Percentiles rank a stretch among this genome's conserved stretches.
These are phyloP conservation scores for Diglossa cyanea DNA, from an alignment of 2,797 vertebrate genomes.

Conservation along the genomic window DNA sequence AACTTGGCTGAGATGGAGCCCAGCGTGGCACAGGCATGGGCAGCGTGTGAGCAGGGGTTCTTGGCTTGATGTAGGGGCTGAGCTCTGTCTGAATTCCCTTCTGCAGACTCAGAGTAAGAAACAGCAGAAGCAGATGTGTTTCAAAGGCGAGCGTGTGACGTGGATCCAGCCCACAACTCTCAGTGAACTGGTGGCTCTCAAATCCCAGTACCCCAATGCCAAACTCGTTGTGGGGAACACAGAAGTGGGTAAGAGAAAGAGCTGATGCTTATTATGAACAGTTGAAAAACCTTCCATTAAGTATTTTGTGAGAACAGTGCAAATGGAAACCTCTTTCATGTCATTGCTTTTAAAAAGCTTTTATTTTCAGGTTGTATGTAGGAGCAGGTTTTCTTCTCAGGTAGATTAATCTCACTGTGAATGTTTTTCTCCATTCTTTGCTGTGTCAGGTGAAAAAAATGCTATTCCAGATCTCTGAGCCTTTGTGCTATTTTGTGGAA, in stretches of 20 bases:
- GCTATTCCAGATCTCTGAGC: background rate
- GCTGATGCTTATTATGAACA: background rate
- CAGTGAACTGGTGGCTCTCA: slow-evolving; percentile 81
- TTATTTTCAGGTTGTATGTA: background rate
- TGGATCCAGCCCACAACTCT: slow-evolving; percentile 89
- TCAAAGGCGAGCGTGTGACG: slow-evolving; percentile 79
- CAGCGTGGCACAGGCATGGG: background rate
- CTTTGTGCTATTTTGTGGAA: background rate
- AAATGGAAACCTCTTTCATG: background rate
- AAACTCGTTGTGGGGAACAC: slow-evolving; percentile 94
- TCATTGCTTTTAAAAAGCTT: background rate
- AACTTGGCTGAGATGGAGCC: background rate
- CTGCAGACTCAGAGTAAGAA: slow-evolving; percentile 73
- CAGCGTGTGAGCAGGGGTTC: background rate
- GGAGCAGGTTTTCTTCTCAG: background rate
- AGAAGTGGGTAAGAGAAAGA: slow-evolving; percentile 87
- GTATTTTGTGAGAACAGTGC: background rate
- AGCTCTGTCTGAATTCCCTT: background rate
- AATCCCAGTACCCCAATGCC: slow-evolving; percentile 81
- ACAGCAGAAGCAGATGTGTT: slow-evolving; percentile 73
- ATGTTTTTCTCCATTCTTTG: background rate
- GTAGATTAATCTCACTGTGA: background rate
- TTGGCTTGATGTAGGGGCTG: background rate
- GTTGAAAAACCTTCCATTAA: background rate
- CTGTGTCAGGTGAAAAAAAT: background rate